Percentiles rank a stretch among this genome's conserved stretches.
phyloP scores from a whole-genome alignment of 2,888 invertebrate species.

The Eristalinus sepulchralis region DNA sequence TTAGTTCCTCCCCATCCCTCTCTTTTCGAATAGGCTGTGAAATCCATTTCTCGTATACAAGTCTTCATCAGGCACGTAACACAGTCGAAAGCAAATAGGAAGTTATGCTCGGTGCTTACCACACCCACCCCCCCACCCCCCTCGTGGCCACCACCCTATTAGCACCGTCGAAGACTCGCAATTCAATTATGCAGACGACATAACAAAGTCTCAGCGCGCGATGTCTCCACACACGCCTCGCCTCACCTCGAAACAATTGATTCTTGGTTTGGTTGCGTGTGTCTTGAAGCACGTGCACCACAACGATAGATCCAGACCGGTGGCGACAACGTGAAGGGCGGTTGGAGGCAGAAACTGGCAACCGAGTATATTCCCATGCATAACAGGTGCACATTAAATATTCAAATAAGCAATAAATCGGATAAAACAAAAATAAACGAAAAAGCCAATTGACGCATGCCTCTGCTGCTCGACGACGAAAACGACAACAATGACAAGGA shows the following conservation, averaged over 20 bases:
- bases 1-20: not conserved
- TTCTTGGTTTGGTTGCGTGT: slow-evolving; percentile 39
- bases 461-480: no score
- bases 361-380: slow-evolving; percentile 24
- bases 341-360: not conserved
- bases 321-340: no score
- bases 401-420: slow-evolving; percentile 62
- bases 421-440: slow-evolving; percentile 20
- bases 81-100: not conserved
- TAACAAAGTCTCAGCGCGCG: slow-evolving; percentile 38
- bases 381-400: slow-evolving; percentile 63
- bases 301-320: slow-evolving; percentile 1
- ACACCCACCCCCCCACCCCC: no score
- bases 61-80: not conserved
- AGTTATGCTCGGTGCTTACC: no score
- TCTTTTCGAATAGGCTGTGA: not conserved
- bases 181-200: slow-evolving; percentile 53
- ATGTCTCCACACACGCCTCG: not conserved
- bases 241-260: slow-evolving; percentile 11
- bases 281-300: slow-evolving; percentile 22
- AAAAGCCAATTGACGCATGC: slow-evolving; percentile 11
- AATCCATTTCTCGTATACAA: not conserved
- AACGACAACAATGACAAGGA: no score
- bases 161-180: slow-evolving; percentile 8
- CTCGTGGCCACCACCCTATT: not conserved